These are phyloP conservation scores for Burhinus bistriatus DNA, from an alignment of 2,113 vertebrate species.

Conservation along the genomic window DNA sequence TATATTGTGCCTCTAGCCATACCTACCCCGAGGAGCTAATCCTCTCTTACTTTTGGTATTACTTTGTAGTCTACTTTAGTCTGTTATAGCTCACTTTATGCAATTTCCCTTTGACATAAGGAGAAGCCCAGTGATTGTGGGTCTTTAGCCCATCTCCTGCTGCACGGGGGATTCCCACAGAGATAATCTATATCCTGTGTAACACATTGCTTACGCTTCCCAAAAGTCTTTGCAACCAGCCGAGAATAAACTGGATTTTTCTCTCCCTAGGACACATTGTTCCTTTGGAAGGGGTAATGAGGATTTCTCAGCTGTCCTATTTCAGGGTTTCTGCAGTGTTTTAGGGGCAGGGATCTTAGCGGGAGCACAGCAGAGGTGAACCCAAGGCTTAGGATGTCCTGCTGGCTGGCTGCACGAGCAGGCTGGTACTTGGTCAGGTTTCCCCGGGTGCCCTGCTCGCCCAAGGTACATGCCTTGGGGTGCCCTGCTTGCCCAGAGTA, in stretches of 20 bases:
- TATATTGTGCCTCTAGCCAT: background rate
- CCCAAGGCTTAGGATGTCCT: background rate
- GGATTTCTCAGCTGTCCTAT: background rate
- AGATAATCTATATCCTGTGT: background rate
- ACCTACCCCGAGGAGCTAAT: background rate
- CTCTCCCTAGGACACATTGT: background rate
- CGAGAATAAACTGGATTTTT: background rate
- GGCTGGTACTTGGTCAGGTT: background rate
- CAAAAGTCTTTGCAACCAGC: background rate
- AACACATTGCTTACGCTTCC: background rate
- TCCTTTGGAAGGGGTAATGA: background rate
- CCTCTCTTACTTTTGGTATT: background rate
- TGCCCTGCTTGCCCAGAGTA: rapidly evolving
- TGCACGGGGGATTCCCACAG: background rate
- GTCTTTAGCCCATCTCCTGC: background rate
- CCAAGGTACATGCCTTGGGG: background rate
- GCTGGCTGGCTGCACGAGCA: background rate
- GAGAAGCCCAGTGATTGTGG: background rate
- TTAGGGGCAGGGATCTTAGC: background rate
- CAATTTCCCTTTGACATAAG: background rate
- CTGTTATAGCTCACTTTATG: background rate
- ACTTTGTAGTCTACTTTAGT: background rate
- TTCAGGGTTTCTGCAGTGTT: background rate
- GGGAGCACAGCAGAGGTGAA: background rate
- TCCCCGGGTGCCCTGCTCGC: background rate